Evolutionary conservation across 2,113 vertebrate genomes (phyloP).

Genomic region (Myrmecobius fasciatus): DNA sequence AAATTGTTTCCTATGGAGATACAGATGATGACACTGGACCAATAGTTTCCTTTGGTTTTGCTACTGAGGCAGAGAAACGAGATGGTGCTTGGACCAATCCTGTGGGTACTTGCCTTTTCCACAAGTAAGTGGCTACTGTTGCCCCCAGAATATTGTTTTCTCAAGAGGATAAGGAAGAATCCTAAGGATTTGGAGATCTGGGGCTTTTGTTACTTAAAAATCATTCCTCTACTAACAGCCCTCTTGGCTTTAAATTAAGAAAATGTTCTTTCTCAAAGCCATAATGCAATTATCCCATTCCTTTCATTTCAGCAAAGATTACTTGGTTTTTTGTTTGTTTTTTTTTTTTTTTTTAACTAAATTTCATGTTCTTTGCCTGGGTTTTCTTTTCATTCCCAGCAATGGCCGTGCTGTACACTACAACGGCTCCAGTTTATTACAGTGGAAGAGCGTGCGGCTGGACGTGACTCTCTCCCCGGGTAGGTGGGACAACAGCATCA

Average conservation of each 20-base stretch:
- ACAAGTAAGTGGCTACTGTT: constrained; percentile 89
- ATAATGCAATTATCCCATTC: background rate
- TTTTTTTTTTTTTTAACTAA: background rate
- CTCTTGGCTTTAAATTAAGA: background rate
- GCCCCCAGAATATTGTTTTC: background rate
- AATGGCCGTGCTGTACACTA: constrained; percentile 98
- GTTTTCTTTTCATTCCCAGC: constrained; percentile 81
- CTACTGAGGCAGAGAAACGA: constrained; percentile 96
- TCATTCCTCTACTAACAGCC: background rate
- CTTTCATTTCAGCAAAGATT: background rate
- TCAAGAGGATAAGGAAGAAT: background rate
- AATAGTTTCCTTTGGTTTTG: constrained; percentile 98
- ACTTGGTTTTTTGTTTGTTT: no score
- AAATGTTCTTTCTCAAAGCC: background rate
- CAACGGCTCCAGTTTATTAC: constrained; percentile 97
- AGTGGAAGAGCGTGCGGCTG: constrained; percentile 98
- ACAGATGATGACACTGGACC: constrained; percentile 98
- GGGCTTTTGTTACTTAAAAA: background rate
- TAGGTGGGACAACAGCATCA: constrained; percentile 77
- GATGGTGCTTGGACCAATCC: constrained; percentile 99
- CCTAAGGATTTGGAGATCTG: background rate
- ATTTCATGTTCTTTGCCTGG: constrained; percentile 38
- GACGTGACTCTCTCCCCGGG: constrained; percentile 97
- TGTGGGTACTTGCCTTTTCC: constrained; percentile 98
- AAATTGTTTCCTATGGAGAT: constrained; percentile 98